Percentiles rank a stretch among this genome's conserved stretches.
Evolutionary conservation across 2,888 invertebrate genomes (phyloP).

Genomic region (Apodemia zela): DNA sequence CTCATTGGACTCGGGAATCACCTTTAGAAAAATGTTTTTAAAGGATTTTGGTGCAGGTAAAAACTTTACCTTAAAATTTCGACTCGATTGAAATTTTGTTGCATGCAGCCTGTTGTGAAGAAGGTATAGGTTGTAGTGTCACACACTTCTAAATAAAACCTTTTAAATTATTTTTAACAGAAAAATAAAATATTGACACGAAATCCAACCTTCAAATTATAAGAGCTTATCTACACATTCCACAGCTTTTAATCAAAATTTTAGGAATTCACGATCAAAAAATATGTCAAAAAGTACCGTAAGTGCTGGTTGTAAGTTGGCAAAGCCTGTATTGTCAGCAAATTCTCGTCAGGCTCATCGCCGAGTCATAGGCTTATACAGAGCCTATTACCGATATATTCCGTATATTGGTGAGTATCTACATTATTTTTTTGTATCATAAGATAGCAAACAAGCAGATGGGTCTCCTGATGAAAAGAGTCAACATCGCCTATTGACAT

Average conservation of each 20-base stretch:
- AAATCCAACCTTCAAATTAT: background rate
- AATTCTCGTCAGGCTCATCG: conserved; percentile 87
- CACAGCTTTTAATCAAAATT: background rate
- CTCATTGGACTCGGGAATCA: no score
- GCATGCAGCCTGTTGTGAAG: no score
- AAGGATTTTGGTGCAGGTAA: no score
- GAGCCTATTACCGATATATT: conserved; percentile 93
- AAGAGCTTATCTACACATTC: background rate
- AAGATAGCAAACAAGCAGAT: no score
- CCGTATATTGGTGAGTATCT: conserved; percentile 88
- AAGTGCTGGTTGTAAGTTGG: conserved; percentile 72
- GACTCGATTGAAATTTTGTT: no score
- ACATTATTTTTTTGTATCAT: no score
- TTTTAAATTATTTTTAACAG: background rate
- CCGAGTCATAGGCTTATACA: conserved; percentile 91
- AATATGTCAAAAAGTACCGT: conserved; percentile 40
- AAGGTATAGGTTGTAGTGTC: no score
- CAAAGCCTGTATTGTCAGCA: conserved; percentile 91
- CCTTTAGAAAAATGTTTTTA: no score
- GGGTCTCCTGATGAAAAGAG: no score
- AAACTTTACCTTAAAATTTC: no score
- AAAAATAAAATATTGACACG: background rate
- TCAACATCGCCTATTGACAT: no score
- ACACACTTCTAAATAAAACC: background rate
- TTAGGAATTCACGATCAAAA: background rate